phyloP scores from a whole-genome alignment of 2,888 invertebrate species.

The Megastigmus dorsalis region DNA sequence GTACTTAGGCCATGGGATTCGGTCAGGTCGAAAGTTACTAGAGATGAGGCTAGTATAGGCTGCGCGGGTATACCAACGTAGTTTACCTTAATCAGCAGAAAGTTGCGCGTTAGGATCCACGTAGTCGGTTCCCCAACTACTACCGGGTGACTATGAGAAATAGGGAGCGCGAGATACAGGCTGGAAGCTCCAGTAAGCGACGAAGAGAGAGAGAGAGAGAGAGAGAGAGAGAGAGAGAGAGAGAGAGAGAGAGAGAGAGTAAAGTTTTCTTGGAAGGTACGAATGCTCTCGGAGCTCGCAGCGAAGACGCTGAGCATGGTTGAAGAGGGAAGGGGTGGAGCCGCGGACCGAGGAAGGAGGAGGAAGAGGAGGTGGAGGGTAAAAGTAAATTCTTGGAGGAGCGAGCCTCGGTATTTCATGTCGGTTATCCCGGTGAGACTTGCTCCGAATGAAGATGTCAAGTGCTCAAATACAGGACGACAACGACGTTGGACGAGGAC shows the following conservation, averaged over 20 bases:
- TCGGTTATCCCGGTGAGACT: too few relatives aligned
- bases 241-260: conserved; percentile 2
- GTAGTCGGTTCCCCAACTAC: not conserved
- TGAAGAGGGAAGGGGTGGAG: not conserved
- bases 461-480: not conserved
- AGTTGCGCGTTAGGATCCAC: conserved; percentile 58
- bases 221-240: not conserved
- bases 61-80: conserved; percentile 29
- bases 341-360: too few relatives aligned
- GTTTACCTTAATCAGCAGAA: conserved; percentile 66
- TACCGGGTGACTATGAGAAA: not conserved
- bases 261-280: too few relatives aligned
- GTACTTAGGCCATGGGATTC: conserved; percentile 44
- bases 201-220: not conserved
- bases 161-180: not conserved
- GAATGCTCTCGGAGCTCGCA: not conserved
- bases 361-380: not conserved
- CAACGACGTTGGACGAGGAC: too few relatives aligned
- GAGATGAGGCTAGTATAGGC: conserved; percentile 37
- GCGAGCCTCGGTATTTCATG: not conserved
- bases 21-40: conserved; percentile 59
- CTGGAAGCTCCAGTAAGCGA: too few relatives aligned
- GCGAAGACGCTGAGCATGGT: not conserved
- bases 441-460: conserved; percentile 3
- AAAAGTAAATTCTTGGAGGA: not conserved